Percentiles rank a stretch among this genome's conserved stretches.
Evolutionary conservation across 1,140 invertebrate species (phyloP).

Genomic region (Apis cerana): DNA sequence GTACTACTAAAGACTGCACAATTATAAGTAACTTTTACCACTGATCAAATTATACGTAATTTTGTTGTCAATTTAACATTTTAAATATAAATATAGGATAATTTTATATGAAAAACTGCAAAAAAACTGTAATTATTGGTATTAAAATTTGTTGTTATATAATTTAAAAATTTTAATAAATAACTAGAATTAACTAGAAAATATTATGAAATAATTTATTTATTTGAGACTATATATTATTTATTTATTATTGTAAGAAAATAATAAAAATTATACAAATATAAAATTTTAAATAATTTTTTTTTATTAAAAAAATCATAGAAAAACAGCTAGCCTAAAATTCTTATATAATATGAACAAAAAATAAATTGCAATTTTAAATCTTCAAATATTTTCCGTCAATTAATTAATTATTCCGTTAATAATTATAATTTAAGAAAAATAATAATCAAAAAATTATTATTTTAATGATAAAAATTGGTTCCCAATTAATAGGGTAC

Average conservation of each 20-base stretch:
- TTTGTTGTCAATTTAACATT: background rate
- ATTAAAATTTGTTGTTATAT: slow-evolving; percentile 18
- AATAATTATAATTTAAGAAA: background rate
- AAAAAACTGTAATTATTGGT: background rate
- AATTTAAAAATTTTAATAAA: slow-evolving; percentile 7
- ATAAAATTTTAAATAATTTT: background rate
- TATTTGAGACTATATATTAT: too few relatives aligned
- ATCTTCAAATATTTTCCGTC: background rate
- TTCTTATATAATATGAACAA: too few relatives aligned
- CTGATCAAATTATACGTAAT: background rate
- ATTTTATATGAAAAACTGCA: background rate
- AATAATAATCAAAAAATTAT: background rate
- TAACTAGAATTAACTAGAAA: background rate
- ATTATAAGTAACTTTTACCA: slow-evolving; percentile 1
- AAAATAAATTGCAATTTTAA: background rate
- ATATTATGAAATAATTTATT: background rate
- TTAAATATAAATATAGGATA: background rate
- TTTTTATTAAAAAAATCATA: background rate
- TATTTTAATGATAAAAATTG: slow-evolving; percentile 18
- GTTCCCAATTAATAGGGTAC: slow-evolving; percentile 1
- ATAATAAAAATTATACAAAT: background rate
- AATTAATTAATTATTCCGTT: background rate
- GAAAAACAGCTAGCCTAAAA: background rate
- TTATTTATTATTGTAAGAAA: too few relatives aligned
- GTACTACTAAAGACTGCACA: background rate